Percentiles rank a stretch among this genome's conserved stretches.
phyloP scores from a whole-genome alignment of 2,113 vertebrate species.

The Perca flavescens region DNA sequence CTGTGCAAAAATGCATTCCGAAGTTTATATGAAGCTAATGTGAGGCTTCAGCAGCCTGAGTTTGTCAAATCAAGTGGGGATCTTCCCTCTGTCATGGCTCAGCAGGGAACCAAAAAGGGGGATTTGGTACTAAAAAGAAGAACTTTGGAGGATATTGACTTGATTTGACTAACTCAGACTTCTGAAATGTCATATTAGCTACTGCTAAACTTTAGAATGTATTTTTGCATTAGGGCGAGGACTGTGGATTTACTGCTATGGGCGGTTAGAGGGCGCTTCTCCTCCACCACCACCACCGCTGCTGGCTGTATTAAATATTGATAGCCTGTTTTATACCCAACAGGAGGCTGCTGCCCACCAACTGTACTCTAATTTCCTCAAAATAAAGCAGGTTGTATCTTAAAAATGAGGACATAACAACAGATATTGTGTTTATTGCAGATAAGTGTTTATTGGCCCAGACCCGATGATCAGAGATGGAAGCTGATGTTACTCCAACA shows the following conservation, averaged over 20 bases:
- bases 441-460: not conserved
- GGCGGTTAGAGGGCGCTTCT: no score
- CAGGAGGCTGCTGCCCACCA: not conserved
- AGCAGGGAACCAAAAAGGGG: not conserved
- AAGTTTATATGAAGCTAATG: not conserved
- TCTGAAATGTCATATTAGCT: not conserved
- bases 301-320: not conserved
- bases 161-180: not conserved
- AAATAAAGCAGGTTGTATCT: no score
- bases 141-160: not conserved
- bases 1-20: not conserved
- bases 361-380: no score
- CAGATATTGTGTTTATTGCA: not conserved
- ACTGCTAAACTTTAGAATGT: not conserved
- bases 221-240: not conserved
- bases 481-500: not conserved
- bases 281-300: not conserved
- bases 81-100: not conserved
- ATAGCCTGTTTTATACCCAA: not conserved
- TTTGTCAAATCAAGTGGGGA: not conserved
- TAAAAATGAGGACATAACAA: not conserved
- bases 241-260: no score
- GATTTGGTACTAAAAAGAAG: not conserved
- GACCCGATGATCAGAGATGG: not conserved
- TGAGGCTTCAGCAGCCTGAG: not conserved